A percentile compares a stretch with the other conserved stretches of the same genome.
phyloP scores from a whole-genome alignment of 2,888 invertebrate genomes.

The Conops quadrifasciatus region DNA sequence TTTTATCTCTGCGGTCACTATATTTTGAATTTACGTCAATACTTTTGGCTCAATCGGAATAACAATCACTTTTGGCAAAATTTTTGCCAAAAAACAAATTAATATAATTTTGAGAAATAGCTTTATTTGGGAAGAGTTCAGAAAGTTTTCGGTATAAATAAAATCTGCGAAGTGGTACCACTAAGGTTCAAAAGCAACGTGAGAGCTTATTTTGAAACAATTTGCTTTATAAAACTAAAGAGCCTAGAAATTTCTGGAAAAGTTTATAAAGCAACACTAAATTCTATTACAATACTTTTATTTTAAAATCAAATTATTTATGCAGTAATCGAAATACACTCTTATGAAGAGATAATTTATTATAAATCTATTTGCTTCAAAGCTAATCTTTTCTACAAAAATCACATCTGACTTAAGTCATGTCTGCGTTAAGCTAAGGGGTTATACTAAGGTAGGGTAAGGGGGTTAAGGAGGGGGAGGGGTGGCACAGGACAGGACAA shows the following conservation, averaged over 20 bases:
- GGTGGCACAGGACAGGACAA: too few relatives aligned
- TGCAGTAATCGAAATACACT: too few relatives aligned
- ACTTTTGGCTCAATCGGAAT: slow-evolving; percentile 24
- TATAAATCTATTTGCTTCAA: too few relatives aligned
- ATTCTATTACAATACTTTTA: too few relatives aligned
- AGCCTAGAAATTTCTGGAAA: background rate
- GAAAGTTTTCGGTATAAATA: slow-evolving; percentile 34
- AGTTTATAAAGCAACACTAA: background rate
- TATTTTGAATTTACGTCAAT: slow-evolving; percentile 5
- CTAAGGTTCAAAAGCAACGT: background rate
- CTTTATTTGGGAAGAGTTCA: slow-evolving; percentile 46
- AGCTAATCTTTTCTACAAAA: too few relatives aligned
- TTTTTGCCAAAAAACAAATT: slow-evolving; percentile 35
- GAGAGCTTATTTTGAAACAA: background rate
- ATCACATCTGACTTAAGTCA: too few relatives aligned
- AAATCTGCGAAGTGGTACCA: background rate
- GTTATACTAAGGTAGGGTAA: too few relatives aligned
- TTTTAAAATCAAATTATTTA: too few relatives aligned
- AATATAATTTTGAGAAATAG: slow-evolving; percentile 38
- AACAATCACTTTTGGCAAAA: slow-evolving; percentile 26
- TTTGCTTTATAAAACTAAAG: background rate
- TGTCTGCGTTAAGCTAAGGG: too few relatives aligned
- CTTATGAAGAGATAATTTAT: too few relatives aligned
- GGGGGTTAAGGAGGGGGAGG: too few relatives aligned
- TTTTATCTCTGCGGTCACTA: slow-evolving; percentile 14